Conservation (phyloP, 2,113 vertebrate species). For the Anolis sagrei region DNA sequence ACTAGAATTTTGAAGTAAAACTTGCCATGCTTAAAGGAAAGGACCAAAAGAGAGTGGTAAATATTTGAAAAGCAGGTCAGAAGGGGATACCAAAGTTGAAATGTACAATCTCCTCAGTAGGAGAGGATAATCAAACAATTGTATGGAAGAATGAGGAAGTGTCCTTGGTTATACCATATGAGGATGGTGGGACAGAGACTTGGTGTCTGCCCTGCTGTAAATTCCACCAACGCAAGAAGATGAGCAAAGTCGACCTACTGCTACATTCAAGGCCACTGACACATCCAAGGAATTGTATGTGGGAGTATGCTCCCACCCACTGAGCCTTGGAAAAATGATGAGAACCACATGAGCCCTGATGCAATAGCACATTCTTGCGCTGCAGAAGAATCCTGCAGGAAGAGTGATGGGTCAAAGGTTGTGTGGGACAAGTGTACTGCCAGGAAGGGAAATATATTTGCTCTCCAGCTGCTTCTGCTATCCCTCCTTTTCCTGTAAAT, state of each 20-base stretch:
- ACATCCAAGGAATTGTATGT: slow-evolving; percentile 66
- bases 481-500: slow-evolving; percentile 16
- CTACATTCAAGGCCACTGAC: slow-evolving; percentile 61
- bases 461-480: neutral
- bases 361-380: slow-evolving; percentile 60
- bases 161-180: slow-evolving; percentile 45
- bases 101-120: slow-evolving; percentile 7
- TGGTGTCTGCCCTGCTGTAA: slow-evolving; percentile 43
- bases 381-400: slow-evolving; percentile 41
- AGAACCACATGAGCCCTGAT: slow-evolving; percentile 75
- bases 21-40: slow-evolving; percentile 21
- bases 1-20: neutral
- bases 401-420: slow-evolving; percentile 68
- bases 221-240: slow-evolving; percentile 24
- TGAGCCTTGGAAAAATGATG: slow-evolving; percentile 65
- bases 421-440: slow-evolving; percentile 56
- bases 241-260: slow-evolving; percentile 41
- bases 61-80: slow-evolving; percentile 42
- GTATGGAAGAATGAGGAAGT: slow-evolving; percentile 38
- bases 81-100: slow-evolving; percentile 35
- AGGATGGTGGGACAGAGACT: slow-evolving; percentile 49
- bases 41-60: slow-evolving; percentile 32
- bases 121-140: slow-evolving; percentile 38
- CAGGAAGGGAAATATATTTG: slow-evolving; percentile 9
- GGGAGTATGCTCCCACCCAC: slow-evolving; percentile 68